Evolutionary conservation across 2,113 vertebrate genomes (phyloP).

Genomic region (Apus apus): DNA sequence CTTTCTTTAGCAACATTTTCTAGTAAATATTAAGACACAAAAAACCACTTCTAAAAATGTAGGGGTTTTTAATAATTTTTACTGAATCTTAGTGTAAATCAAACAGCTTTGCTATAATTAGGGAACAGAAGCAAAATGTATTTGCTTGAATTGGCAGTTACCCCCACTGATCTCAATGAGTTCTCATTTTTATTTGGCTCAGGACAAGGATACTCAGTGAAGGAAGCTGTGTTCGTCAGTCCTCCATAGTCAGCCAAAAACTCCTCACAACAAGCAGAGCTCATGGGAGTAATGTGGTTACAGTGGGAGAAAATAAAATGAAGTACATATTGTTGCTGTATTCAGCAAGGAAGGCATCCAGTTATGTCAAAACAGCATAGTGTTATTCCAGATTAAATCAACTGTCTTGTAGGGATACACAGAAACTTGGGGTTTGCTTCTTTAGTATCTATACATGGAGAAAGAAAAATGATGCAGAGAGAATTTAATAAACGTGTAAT

Average conservation of each 20-base stretch:
- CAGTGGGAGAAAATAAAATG: neutral
- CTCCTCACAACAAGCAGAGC: neutral
- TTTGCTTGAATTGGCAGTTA: neutral
- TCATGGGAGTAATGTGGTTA: neutral
- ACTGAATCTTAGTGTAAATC: neutral
- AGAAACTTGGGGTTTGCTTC: neutral
- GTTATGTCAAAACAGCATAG: neutral
- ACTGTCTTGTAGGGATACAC: neutral
- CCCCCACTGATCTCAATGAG: neutral
- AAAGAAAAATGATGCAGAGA: neutral
- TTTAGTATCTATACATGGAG: fast-evolving
- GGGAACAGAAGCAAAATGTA: neutral
- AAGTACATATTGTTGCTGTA: neutral
- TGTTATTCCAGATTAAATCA: neutral
- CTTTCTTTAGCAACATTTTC: neutral
- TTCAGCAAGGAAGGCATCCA: neutral
- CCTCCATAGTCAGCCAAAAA: fast-evolving
- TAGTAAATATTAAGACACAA: neutral
- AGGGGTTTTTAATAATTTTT: neutral
- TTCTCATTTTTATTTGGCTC: neutral
- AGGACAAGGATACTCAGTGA: neutral
- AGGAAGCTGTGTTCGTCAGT: neutral
- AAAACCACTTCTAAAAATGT: neutral
- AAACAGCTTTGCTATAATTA: neutral
- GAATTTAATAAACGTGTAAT: neutral